These are phyloP conservation scores for Microplitis mediator DNA, from an alignment of 1,140 invertebrate genomes.

Conservation along the genomic window DNA sequence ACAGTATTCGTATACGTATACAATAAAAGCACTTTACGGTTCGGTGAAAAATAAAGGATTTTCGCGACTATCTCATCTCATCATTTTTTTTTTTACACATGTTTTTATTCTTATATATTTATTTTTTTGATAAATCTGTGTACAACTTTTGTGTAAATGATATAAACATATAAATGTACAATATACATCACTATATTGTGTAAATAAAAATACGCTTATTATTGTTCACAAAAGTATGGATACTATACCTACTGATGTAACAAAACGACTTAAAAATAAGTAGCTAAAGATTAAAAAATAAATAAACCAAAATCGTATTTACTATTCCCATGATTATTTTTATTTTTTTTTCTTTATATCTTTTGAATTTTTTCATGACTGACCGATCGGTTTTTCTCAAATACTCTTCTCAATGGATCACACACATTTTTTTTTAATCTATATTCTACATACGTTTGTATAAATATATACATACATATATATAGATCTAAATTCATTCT, in stretches of 20 bases:
- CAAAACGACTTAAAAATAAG: not conserved
- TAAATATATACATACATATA: no score
- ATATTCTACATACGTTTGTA: slow-evolving; percentile 31
- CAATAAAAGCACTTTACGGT: slow-evolving; percentile 27
- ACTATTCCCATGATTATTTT: slow-evolving; percentile 58
- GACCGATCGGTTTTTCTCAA: slow-evolving; percentile 31
- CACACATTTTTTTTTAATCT: not conserved
- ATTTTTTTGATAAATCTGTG: not conserved
- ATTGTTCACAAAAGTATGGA: not conserved
- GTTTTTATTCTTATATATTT: no score
- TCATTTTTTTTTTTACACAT: not conserved
- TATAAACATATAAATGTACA: not conserved
- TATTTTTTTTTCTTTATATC: slow-evolving; percentile 19
- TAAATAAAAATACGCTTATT: slow-evolving; percentile 3
- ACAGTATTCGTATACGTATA: not conserved
- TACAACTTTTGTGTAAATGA: not conserved
- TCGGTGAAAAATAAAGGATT: slow-evolving; percentile 25
- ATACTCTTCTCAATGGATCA: slow-evolving; percentile 40
- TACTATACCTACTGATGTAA: no score
- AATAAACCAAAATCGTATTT: slow-evolving; percentile 49
- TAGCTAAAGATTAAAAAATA: slow-evolving; percentile 6
- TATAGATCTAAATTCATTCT: not conserved
- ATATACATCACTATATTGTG: no score
- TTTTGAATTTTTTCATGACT: not conserved
- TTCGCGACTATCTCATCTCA: slow-evolving; percentile 24